These are phyloP conservation scores for Tenualosa thibaudeaui DNA, from an alignment of 2,797 vertebrate species.

Conservation along the genomic window DNA sequence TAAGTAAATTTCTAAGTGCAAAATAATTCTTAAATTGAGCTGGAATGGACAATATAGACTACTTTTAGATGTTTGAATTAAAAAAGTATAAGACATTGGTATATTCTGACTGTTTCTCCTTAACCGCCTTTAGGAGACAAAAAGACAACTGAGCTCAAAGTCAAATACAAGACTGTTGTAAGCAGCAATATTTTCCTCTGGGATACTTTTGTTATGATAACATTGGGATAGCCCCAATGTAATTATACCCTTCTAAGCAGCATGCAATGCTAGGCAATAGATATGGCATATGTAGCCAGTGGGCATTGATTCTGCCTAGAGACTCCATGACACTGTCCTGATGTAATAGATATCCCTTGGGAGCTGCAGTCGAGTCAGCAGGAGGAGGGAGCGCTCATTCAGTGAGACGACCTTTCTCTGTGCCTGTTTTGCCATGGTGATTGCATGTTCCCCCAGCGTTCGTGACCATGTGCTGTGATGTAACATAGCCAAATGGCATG, in stretches of 20 bases:
- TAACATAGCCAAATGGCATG: not conserved
- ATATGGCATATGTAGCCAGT: constrained; percentile 27
- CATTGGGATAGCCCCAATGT: constrained; percentile 9
- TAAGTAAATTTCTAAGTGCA: too few species aligned
- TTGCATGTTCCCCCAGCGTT: not conserved
- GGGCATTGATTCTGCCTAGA: constrained; percentile 47
- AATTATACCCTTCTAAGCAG: not conserved
- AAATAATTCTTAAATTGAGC: too few species aligned
- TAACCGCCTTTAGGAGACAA: too few species aligned
- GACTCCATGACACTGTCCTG: constrained; percentile 32
- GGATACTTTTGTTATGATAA: not conserved
- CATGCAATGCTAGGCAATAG: constrained; percentile 54
- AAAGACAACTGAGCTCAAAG: too few species aligned
- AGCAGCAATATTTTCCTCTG: too few species aligned
- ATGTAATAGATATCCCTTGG: constrained; percentile 30
- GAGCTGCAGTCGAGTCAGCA: not conserved
- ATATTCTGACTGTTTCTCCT: too few species aligned
- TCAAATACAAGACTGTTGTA: too few species aligned
- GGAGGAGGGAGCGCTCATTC: not conserved
- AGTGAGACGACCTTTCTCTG: not conserved
- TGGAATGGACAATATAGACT: too few species aligned
- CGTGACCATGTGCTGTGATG: not conserved
- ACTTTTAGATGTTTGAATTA: too few species aligned
- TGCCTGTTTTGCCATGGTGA: not conserved
- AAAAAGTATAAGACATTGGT: too few species aligned